Percentiles rank a stretch among this genome's conserved stretches.
These are phyloP conservation scores for Fulmarus glacialis DNA, from an alignment of 2,113 vertebrate species.

Conservation along the genomic window DNA sequence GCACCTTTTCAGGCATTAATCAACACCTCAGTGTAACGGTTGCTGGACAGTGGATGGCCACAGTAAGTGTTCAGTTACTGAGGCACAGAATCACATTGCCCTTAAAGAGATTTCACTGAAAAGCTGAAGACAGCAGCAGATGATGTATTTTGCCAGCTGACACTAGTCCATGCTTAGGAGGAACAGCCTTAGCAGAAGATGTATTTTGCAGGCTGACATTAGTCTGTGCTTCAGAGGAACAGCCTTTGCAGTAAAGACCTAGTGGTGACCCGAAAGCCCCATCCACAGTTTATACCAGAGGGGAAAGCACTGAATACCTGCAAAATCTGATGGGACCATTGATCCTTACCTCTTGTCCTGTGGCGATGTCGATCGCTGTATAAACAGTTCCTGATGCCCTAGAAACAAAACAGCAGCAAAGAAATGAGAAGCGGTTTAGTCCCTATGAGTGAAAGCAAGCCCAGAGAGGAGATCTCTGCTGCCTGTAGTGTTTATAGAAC, in stretches of 20 bases:
- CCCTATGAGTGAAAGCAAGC: neutral
- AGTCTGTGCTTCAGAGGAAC: neutral
- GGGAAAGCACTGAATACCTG: neutral
- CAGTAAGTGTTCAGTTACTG: neutral
- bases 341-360: constrained; percentile 91
- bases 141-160: neutral
- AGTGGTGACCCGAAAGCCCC: neutral
- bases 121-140: neutral
- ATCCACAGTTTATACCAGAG: neutral
- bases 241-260: neutral
- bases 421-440: neutral
- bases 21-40: neutral
- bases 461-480: neutral
- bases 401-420: constrained; percentile 29
- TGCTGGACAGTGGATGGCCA: neutral
- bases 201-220: neutral
- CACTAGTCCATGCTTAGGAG: neutral
- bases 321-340: neutral
- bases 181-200: neutral
- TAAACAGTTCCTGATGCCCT: constrained; percentile 98
- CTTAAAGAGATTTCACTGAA: neutral
- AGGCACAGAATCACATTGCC: neutral
- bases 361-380: constrained; percentile 97
- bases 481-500: neutral
- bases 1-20: neutral